Conservation (phyloP, 2,113 vertebrate species). For the Zosterops lateralis region DNA sequence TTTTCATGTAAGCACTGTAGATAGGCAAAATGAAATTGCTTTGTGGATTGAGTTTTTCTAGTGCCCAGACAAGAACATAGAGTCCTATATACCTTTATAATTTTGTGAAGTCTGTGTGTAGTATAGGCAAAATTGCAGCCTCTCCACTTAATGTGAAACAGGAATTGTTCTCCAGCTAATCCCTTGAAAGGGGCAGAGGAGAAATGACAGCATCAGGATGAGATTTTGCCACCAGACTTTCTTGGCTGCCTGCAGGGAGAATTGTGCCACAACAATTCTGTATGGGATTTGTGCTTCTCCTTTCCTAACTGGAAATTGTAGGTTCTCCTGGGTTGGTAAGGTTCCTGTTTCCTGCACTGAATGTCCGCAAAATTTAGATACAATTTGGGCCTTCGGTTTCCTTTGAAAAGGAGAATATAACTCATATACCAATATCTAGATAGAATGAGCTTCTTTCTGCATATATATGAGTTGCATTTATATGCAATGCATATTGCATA, state of each 20-base stretch:
- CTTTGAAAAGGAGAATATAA: neutral
- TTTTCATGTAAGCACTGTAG: neutral
- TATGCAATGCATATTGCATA: neutral
- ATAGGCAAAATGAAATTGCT: neutral
- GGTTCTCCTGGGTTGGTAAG: neutral
- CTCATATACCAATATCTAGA: neutral
- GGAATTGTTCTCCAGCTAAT: neutral
- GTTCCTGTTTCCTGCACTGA: neutral
- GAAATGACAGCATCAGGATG: neutral
- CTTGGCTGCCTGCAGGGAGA: neutral
- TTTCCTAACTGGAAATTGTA: neutral
- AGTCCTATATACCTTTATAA: neutral
- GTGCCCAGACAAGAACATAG: neutral
- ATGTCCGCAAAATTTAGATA: fast-evolving
- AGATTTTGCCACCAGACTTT: neutral
- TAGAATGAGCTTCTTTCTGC: neutral
- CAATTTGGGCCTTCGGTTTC: neutral
- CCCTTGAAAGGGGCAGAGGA: neutral
- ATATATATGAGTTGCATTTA: neutral
- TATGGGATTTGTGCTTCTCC: neutral
- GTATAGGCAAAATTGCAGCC: neutral
- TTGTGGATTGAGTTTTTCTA: neutral
- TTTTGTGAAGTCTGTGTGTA: neutral
- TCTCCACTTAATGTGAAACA: neutral
- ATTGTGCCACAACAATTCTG: neutral